These are phyloP conservation scores for Sorex araneus DNA, from an alignment of 2,113 vertebrate species.

Conservation along the genomic window DNA sequence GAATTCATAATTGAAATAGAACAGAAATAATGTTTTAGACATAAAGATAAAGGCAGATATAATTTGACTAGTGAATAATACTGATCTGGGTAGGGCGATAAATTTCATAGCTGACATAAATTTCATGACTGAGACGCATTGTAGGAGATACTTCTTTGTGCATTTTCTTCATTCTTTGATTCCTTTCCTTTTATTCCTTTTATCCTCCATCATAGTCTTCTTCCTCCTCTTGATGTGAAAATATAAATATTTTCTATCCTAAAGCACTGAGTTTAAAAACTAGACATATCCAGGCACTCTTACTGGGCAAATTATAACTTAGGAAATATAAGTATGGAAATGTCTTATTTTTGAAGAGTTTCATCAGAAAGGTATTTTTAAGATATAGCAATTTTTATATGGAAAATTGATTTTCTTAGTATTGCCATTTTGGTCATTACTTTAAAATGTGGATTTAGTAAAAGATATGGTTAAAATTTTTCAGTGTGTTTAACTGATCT, in stretches of 20 bases:
- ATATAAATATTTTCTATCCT: background rate
- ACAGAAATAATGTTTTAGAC: background rate
- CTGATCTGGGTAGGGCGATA: background rate
- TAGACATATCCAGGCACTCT: background rate
- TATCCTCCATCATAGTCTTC: fast-evolving
- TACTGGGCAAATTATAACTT: background rate
- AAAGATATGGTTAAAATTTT: conserved; percentile 25
- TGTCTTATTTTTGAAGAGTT: background rate
- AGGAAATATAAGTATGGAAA: background rate
- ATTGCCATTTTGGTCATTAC: background rate
- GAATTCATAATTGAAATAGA: background rate
- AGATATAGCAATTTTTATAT: background rate
- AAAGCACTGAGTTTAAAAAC: background rate
- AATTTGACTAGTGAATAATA: background rate
- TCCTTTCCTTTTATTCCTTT: too few species aligned
- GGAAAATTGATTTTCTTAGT: background rate
- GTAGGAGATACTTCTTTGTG: background rate
- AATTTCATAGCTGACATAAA: background rate
- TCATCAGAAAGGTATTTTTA: background rate
- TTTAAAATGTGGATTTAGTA: background rate
- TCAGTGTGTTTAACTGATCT: background rate
- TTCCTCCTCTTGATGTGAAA: background rate
- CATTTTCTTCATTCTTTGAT: background rate
- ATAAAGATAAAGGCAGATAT: background rate
- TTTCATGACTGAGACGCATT: too few species aligned